Evolutionary conservation across 2,888 invertebrate genomes (phyloP).

Genomic region (Eucera pruinosa): DNA sequence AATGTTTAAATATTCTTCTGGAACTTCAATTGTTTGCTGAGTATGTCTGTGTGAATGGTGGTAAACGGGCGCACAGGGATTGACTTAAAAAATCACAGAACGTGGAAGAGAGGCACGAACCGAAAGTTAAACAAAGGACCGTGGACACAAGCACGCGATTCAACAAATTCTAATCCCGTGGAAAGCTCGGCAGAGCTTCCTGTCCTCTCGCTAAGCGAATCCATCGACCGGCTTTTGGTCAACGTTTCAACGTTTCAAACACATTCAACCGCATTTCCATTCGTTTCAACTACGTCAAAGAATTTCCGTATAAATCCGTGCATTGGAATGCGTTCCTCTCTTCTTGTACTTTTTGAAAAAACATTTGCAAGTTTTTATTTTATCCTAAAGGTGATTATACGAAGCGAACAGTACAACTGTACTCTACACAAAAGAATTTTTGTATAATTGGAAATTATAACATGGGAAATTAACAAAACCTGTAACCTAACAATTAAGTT

Average conservation of each 20-base stretch:
- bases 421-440: too few relatives aligned
- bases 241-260: slow-evolving; percentile 4
- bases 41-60: neutral
- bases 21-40: too few relatives aligned
- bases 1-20: too few relatives aligned
- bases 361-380: neutral
- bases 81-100: slow-evolving; percentile 29
- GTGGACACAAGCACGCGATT: slow-evolving; percentile 34
- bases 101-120: slow-evolving; percentile 8
- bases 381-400: too few relatives aligned
- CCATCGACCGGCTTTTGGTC: slow-evolving; percentile 29
- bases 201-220: slow-evolving; percentile 11
- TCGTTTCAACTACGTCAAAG: slow-evolving; percentile 17
- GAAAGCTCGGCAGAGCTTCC: slow-evolving; percentile 22
- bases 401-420: too few relatives aligned
- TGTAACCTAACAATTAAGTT: too few relatives aligned
- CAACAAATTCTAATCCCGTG: slow-evolving; percentile 49
- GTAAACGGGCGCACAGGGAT: neutral
- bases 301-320: neutral
- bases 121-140: slow-evolving; percentile 42
- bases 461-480: too few relatives aligned
- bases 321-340: too few relatives aligned
- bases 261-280: slow-evolving; percentile 37
- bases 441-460: too few relatives aligned
- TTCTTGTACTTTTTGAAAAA: neutral